phyloP scores from a whole-genome alignment of 2,113 vertebrate genomes.

The Tetraodon nigroviridis region DNA sequence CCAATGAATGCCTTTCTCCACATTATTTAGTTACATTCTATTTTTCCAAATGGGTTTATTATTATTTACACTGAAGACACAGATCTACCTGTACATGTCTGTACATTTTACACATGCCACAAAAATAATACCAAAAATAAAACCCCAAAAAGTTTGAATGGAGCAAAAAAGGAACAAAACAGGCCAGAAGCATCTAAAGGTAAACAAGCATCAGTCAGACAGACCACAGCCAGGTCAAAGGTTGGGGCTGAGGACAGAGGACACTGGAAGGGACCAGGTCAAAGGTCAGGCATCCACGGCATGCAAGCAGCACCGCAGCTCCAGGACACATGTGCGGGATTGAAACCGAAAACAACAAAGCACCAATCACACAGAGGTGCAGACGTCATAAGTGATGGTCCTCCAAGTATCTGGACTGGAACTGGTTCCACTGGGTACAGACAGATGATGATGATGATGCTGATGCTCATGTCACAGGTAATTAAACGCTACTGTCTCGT shows the following conservation, averaged over 20 bases:
- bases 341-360: neutral
- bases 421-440: no score
- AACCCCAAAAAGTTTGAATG: slow-evolving; percentile 23
- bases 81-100: slow-evolving; percentile 2
- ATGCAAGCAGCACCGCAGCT: slow-evolving; percentile 66
- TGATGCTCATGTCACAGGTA: no score
- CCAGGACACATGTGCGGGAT: slow-evolving; percentile 30
- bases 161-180: slow-evolving; percentile 27
- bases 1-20: slow-evolving; percentile 44
- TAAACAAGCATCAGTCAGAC: slow-evolving; percentile 52
- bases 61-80: slow-evolving; percentile 43
- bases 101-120: slow-evolving; percentile 18
- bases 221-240: slow-evolving; percentile 27
- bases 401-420: no score
- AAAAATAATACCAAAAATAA: slow-evolving; percentile 24
- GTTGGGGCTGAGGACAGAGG: slow-evolving; percentile 26
- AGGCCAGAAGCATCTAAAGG: slow-evolving; percentile 30
- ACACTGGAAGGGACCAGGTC: slow-evolving; percentile 6
- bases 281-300: slow-evolving; percentile 77
- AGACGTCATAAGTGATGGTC: neutral
- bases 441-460: no score
- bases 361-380: slow-evolving; percentile 5
- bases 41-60: slow-evolving; percentile 15
- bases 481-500: neutral
- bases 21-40: slow-evolving; percentile 21